Evolutionary conservation across 2,888 invertebrate species (phyloP).

Genomic region (Temnothorax ravouxi): DNA sequence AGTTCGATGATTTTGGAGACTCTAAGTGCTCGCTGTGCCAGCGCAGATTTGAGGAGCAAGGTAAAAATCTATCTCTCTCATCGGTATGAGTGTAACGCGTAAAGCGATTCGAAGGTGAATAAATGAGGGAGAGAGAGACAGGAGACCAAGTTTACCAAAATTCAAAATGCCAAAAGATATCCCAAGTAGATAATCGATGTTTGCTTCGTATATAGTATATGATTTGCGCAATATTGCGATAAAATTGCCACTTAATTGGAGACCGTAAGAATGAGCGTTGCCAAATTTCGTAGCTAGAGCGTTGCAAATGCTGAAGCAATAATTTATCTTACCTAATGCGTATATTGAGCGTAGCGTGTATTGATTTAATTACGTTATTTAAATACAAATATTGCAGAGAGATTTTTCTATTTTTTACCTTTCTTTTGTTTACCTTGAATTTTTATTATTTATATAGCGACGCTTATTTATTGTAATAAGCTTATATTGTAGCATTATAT

Average conservation of each 20-base stretch:
- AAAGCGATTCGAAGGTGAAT: constrained; percentile 30
- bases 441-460: neutral
- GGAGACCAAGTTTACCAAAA: constrained; percentile 84
- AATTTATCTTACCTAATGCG: neutral
- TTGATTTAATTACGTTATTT: constrained; percentile 17
- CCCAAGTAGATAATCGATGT: constrained; percentile 73
- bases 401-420: neutral
- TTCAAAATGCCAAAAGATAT: constrained; percentile 69
- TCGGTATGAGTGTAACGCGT: constrained; percentile 45
- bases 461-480: constrained; percentile 17
- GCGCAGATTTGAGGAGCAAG: constrained; percentile 93
- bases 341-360: constrained; percentile 27
- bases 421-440: neutral
- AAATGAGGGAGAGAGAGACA: constrained; percentile 75
- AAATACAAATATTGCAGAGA: neutral
- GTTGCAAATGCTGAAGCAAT: constrained; percentile 36
- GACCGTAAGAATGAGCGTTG: neutral
- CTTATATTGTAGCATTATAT: constrained; percentile 31
- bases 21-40: constrained; percentile 92
- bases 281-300: constrained; percentile 35
- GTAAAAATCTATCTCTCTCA: constrained; percentile 86
- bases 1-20: constrained; percentile 86
- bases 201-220: constrained; percentile 64
- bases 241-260: constrained; percentile 26
- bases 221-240: constrained; percentile 25